A percentile compares a stretch with the other conserved stretches of the same genome.
Conservation (phyloP, 2,797 vertebrate genomes). For the Squalus acanthias region DNA sequence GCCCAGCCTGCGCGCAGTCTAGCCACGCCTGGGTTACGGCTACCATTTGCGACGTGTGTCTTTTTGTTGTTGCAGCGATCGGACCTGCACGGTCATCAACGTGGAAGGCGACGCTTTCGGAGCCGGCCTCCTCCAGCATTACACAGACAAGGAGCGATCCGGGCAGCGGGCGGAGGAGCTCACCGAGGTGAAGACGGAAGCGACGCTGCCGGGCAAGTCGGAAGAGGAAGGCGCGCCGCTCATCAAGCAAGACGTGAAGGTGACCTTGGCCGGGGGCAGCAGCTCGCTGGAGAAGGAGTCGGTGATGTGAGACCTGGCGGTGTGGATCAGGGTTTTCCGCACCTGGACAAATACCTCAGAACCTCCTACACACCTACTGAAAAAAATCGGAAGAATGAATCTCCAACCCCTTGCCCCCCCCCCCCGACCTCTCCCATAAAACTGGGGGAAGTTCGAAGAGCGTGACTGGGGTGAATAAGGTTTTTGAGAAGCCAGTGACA, state of each 20-base stretch:
- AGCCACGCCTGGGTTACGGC: neutral
- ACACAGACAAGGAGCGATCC: conserved; percentile 54
- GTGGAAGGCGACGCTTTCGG: conserved; percentile 84
- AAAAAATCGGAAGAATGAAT: neutral
- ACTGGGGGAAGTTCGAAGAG: neutral
- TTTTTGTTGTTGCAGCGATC: conserved; percentile 60
- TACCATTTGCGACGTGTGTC: neutral
- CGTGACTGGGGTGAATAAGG: neutral
- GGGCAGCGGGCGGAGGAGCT: conserved; percentile 46
- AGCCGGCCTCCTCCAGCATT: conserved; percentile 74
- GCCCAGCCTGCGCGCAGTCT: no score
- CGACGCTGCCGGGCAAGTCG: rapidly evolving
- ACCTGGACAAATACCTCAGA: conserved; percentile 1
- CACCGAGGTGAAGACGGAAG: conserved; percentile 53
- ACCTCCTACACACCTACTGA: neutral
- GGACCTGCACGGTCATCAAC: conserved; percentile 79
- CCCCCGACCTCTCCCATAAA: neutral
- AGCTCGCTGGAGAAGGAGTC: conserved; percentile 60
- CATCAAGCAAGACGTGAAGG: conserved; percentile 48
- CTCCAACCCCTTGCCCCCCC: no score
- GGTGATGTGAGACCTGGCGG: conserved; percentile 58
- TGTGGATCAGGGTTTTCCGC: neutral
- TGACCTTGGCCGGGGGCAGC: neutral
- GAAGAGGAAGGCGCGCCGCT: conserved; percentile 63
- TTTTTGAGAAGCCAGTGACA: neutral